These are phyloP conservation scores for Calidris pugnax DNA, from an alignment of 2,113 vertebrate genomes.

Conservation along the genomic window DNA sequence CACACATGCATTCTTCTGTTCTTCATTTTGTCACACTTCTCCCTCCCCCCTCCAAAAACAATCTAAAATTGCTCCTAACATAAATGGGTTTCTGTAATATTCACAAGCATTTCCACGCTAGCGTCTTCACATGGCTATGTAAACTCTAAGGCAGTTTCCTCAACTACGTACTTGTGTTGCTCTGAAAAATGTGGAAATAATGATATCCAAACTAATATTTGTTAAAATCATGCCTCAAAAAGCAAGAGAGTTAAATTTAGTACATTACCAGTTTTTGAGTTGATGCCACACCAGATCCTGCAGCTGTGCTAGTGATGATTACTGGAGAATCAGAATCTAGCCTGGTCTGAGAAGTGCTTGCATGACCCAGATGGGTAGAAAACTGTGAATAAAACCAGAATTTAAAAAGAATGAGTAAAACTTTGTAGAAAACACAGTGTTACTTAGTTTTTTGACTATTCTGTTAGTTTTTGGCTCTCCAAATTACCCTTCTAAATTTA, in stretches of 20 bases:
- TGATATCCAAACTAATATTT: neutral
- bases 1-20: neutral
- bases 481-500: neutral
- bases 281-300: constrained; percentile 66
- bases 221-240: neutral
- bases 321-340: constrained; percentile 67
- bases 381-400: constrained; percentile 29
- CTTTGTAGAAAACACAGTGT: neutral
- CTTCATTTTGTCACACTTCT: neutral
- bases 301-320: constrained; percentile 60
- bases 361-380: constrained; percentile 65
- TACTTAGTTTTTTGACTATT: neutral
- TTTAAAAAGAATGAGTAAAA: neutral
- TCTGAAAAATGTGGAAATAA: neutral
- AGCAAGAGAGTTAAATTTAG: neutral
- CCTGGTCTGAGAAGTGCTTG: constrained; percentile 68
- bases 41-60: neutral
- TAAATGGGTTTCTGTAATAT: neutral
- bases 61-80: neutral
- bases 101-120: neutral
- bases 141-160: neutral
- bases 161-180: neutral
- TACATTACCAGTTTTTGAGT: constrained; percentile 78
- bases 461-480: neutral
- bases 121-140: neutral